These are phyloP conservation scores for Nezara viridula DNA, from an alignment of 2,888 invertebrate species.

Conservation along the genomic window DNA sequence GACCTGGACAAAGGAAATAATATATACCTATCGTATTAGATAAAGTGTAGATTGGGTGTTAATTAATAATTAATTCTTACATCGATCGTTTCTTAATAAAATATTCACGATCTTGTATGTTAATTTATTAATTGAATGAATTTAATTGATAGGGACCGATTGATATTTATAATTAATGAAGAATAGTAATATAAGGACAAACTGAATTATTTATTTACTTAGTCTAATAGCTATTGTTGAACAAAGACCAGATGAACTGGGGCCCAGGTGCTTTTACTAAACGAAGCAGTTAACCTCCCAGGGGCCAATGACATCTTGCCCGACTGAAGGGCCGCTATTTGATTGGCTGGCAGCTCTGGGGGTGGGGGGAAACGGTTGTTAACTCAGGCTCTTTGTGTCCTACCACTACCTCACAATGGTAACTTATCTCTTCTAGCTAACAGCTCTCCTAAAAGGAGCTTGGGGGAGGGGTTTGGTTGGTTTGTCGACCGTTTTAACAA, in stretches of 20 bases:
- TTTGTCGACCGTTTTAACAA: neutral
- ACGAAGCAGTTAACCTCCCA: constrained; percentile 19
- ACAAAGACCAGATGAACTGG: neutral
- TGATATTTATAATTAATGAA: neutral
- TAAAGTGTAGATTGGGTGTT: too few relatives aligned
- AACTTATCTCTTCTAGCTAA: neutral
- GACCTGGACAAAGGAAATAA: too few relatives aligned
- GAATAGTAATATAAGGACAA: neutral
- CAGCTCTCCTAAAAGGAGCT: constrained; percentile 1
- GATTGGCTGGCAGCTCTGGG: neutral
- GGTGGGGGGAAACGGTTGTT: constrained; percentile 36
- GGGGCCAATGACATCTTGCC: constrained; percentile 39
- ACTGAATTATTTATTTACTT: neutral
- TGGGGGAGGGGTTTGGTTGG: neutral
- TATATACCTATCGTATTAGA: too few relatives aligned
- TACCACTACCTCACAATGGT: constrained; percentile 26
- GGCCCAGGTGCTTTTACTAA: neutral
- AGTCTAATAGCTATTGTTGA: neutral
- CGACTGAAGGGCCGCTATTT: constrained; percentile 12
- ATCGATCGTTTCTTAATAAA: too few relatives aligned
- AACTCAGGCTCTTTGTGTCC: constrained; percentile 31
- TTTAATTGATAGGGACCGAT: neutral
- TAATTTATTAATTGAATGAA: too few relatives aligned
- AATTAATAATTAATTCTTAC: too few relatives aligned
- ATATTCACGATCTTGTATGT: too few relatives aligned